phyloP scores from a whole-genome alignment of 2,113 vertebrate species.

The Pluvianellus socialis region DNA sequence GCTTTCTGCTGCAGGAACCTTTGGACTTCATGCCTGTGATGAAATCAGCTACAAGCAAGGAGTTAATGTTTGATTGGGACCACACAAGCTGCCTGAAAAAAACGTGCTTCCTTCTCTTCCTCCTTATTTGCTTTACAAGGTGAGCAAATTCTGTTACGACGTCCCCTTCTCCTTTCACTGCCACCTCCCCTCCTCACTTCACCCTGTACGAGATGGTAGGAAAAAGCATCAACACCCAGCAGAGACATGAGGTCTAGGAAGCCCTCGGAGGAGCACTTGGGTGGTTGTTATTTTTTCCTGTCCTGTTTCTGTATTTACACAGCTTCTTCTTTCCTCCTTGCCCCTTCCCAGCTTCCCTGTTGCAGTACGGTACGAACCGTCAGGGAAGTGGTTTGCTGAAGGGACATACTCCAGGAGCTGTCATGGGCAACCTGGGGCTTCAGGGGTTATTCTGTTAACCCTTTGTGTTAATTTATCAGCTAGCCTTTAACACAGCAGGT shows the following conservation, averaged over 20 bases:
- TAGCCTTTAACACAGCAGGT: background rate
- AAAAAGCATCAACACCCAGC: background rate
- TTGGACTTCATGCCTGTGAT: conserved; percentile 64
- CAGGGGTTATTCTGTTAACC: background rate
- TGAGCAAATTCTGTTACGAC: background rate
- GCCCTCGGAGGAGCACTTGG: background rate
- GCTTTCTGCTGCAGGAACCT: background rate
- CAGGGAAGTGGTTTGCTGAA: background rate
- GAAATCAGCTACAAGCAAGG: background rate
- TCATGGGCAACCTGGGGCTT: background rate
- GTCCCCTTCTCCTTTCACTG: background rate
- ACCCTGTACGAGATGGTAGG: background rate
- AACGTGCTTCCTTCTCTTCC: background rate
- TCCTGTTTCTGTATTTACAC: background rate
- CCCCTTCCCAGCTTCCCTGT: background rate
- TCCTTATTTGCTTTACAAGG: conserved; percentile 31
- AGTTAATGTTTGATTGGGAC: conserved; percentile 71
- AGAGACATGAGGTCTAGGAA: background rate
- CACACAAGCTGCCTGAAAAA: background rate
- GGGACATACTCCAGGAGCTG: background rate
- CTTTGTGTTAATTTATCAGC: background rate
- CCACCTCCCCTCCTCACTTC: background rate
- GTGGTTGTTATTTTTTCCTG: background rate
- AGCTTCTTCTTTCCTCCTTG: background rate
- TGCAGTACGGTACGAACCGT: background rate